These are phyloP conservation scores for Rhagium mordax DNA, from an alignment of 2,888 invertebrate species.

Conservation along the genomic window DNA sequence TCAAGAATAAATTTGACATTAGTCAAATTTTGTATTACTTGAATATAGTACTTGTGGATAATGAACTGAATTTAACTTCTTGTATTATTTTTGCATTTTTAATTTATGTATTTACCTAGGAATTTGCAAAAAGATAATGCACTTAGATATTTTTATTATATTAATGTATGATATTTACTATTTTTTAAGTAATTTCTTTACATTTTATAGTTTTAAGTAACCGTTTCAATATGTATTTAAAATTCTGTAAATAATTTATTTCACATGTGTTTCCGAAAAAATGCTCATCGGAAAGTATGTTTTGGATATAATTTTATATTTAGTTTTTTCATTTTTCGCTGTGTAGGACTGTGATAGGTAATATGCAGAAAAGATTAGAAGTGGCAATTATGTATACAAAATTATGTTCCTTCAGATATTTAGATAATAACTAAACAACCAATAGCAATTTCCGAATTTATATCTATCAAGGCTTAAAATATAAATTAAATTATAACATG, in stretches of 20 bases:
- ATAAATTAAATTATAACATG: background rate
- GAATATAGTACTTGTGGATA: constrained; percentile 53
- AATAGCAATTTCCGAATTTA: constrained; percentile 17
- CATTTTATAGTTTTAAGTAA: constrained; percentile 31
- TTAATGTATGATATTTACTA: constrained; percentile 22
- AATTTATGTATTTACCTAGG: constrained; percentile 2
- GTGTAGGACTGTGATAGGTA: constrained; percentile 66
- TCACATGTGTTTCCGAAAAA: constrained; percentile 6
- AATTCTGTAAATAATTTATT: constrained; percentile 33
- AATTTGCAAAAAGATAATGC: constrained; percentile 24
- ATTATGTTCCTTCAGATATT: constrained; percentile 22
- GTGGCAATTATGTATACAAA: constrained; percentile 35
- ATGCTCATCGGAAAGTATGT: constrained; percentile 24
- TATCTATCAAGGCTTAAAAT: background rate
- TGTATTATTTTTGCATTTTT: constrained; percentile 30
- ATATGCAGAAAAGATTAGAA: constrained; percentile 43
- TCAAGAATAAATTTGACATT: constrained; percentile 58
- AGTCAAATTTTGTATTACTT: constrained; percentile 59
- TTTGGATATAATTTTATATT: constrained; percentile 21
- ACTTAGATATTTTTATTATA: constrained; percentile 28
- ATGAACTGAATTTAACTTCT: constrained; percentile 35
- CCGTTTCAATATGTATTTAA: constrained; percentile 17
- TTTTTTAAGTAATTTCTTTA: constrained; percentile 26
- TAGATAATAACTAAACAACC: background rate
- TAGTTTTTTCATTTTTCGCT: constrained; percentile 53